phyloP scores from a whole-genome alignment of 2,113 vertebrate species.

The Pipa parva region DNA sequence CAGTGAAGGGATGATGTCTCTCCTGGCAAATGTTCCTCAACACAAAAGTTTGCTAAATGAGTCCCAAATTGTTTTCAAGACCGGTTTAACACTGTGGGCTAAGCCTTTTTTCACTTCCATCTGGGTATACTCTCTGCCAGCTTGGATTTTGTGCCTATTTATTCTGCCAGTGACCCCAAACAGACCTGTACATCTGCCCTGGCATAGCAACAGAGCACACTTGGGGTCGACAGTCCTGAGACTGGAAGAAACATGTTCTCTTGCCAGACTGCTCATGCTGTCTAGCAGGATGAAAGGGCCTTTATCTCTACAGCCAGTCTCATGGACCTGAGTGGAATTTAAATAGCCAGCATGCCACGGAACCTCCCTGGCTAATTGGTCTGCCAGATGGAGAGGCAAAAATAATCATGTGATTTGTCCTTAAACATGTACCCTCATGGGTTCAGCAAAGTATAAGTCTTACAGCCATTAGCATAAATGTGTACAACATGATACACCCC shows the following conservation, averaged over 20 bases:
- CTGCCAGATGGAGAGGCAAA: slow-evolving; percentile 16
- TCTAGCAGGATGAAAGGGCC: slow-evolving; percentile 23
- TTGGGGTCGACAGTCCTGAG: not conserved
- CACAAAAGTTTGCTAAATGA: not conserved
- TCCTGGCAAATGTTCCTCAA: not conserved
- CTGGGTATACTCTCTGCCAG: slow-evolving; percentile 13
- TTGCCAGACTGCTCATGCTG: slow-evolving; percentile 21
- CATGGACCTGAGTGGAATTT: not conserved
- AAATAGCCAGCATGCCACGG: not conserved
- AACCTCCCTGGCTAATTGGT: not conserved
- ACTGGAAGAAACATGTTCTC: slow-evolving; percentile 1
- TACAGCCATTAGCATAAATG: too few species aligned
- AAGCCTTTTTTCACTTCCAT: not conserved
- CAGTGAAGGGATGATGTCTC: not conserved
- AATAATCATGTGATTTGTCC: slow-evolving; percentile 3
- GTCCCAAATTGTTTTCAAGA: slow-evolving; percentile 2
- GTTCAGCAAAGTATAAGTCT: too few species aligned
- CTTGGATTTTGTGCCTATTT: slow-evolving; percentile 4
- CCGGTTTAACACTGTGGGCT: slow-evolving; percentile 1
- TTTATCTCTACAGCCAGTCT: slow-evolving; percentile 25
- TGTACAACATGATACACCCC: too few species aligned
- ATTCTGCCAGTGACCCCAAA: slow-evolving; percentile 7
- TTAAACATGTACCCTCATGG: too few species aligned
- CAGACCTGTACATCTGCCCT: slow-evolving; percentile 15
- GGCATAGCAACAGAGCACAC: slow-evolving; percentile 16